Base-by-base conservation (phyloP, 2,113 vertebrate genomes). In the Stigmatopora nigra region DNA sequence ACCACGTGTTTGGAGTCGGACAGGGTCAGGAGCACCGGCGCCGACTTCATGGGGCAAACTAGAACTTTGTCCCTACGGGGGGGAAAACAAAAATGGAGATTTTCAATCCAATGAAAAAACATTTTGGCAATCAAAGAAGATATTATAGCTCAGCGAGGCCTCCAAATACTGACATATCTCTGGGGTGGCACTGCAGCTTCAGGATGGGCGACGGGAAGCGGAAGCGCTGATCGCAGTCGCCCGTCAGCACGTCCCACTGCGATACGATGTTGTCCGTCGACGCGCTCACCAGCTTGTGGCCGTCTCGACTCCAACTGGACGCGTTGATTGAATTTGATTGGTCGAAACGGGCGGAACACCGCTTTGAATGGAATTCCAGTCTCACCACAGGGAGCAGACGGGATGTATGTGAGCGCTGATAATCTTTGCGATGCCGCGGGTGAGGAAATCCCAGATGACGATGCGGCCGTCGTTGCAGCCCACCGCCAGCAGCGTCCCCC, bases 201-300 rank as follows among this genome's bases (percentile, higher is more conserved):
- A 99, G 78, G 86, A 99, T 98, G 22, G 96, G 96, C 0, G 96
- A 98, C 31, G 97, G 97, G 70, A 98, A 99, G 31, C 95, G 93
- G 72, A 99, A 99, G 1, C 96, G 86, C 89, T 99, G 96, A 89
- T 99, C 97, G 0, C 97, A 99, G 87, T 98, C 96, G 62, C 97
- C 96, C 0, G 93, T 94, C 46, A 99, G 91, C 58, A 99, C 95
- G 5, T 99, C 97, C 97, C 97, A 99, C 81, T 98, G 93, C 0
- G 97, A 99, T 45, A 99, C 97, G 0, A 99, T 99, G 89, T 98
- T 99, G 69, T 99, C 97, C 0, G 97, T 98, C 19, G 96, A 98
- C 4, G 96, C 96, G 1, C 96, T 98, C 61, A 96, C 96, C 64
- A 99, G 89, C 46, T 99, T 99, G 87, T 99, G 97, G 2, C 97